Base-by-base conservation (phyloP, 2,797 vertebrate species). In the Etheostoma nigrum region DNA sequence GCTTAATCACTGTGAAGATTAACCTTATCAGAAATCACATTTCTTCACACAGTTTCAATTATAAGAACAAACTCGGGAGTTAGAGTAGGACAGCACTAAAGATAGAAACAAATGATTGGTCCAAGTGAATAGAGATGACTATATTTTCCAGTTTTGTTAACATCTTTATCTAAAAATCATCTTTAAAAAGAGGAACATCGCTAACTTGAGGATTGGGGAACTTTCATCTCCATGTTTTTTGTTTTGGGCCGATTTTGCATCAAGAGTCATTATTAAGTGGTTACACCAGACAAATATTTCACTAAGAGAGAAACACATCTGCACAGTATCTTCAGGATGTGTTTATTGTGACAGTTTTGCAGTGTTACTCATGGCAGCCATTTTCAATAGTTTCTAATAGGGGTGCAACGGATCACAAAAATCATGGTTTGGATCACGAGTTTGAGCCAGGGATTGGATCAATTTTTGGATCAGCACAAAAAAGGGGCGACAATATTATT, bases 1-100 rank as follows among this genome's bases (percentile, higher is more conserved):
- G 66, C 62, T 79, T 89, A 89, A 92, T 91, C 88, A 87, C 81
- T 59, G 82, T 74, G 84, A 88, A 86, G 89, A 91, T 91, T 88
- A 88, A 57, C 72, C 70, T 88, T 83, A 91, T 92, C 90, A 83
- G 61, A 86, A 82, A 88, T 89, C 85, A 68, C 86, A 85, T 86
- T 82, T 79, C 83, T 82, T 82, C 78, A 78, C 81, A 63, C 84
- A 45, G 81, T 90, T 92, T 92, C 78, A 89, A 90, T 91, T 86
- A 91, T 83, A 36, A 72, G 67, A 79, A 86, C 73, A 80, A 81
- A 86, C 72, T 55, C 15, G 0, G 47, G 57, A 59, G 73, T 55
- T 42, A 13, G 63, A 68, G 59, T 55, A 3, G 30, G 58, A 53
- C 45, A 27, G 40, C 51, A 47, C 30, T 67, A 63, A 18, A 61